phyloP scores from a whole-genome alignment of 2,113 vertebrate species.

The Xenopus tropicalis region UCB_Xtro_10.0 CM004447.2:146989001-146989500 shows the following conservation, averaged over 20 bases:
- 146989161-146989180: constrained; percentile 63
- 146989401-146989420: constrained; percentile 64
- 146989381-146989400: constrained; percentile 65
- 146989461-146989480: constrained; percentile 57
- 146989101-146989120: background rate
- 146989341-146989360: constrained; percentile 65
- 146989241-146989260: constrained; percentile 55
- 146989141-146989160: constrained; percentile 54
- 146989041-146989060: background rate
- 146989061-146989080: background rate
- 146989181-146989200: constrained; percentile 71
- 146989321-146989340: constrained; percentile 71
- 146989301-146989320: constrained; percentile 70
- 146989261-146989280: constrained; percentile 67
- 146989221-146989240: constrained; percentile 72
- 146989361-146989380: constrained; percentile 79
- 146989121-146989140: background rate
- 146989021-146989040: background rate
- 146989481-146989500: constrained; percentile 69
- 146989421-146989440: constrained; percentile 64
- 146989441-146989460: constrained; percentile 82
- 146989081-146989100: background rate
- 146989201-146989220: constrained; percentile 65
- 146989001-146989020: background rate
- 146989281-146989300: constrained; percentile 70